phyloP scores from a whole-genome alignment of 2,113 vertebrate species.

The Mustela nigripes region DNA sequence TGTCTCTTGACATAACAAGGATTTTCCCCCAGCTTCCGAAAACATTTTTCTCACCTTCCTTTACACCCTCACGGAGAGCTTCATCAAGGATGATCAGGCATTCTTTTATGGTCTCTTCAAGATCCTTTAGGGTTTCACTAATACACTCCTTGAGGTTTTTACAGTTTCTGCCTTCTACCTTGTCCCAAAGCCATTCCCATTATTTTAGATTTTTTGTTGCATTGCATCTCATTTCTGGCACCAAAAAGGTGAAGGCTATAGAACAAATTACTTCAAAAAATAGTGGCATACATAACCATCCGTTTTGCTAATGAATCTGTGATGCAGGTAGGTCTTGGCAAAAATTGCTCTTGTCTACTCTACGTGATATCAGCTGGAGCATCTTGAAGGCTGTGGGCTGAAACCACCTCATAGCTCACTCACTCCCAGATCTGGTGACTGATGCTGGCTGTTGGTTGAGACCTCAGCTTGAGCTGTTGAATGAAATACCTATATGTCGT shows the following conservation, averaged over 20 bases:
- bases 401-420: not conserved
- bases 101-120: not conserved
- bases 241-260: not conserved
- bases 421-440: not conserved
- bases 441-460: not conserved
- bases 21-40: not conserved
- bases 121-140: not conserved
- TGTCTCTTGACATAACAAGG: not conserved
- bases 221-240: not conserved
- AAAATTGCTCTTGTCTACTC: not conserved
- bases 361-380: not conserved
- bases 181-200: not conserved
- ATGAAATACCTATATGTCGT: not conserved
- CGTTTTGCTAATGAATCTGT: not conserved
- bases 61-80: not conserved
- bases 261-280: not conserved
- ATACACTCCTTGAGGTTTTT: not conserved
- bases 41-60: not conserved
- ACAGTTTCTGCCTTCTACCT: not conserved
- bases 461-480: not conserved
- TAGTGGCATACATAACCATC: not conserved
- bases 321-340: not conserved
- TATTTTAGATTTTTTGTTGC: not conserved
- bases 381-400: not conserved
- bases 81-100: not conserved